These are phyloP conservation scores for Psittacula echo DNA, from an alignment of 2,797 vertebrate species.

Conservation along the genomic window DNA sequence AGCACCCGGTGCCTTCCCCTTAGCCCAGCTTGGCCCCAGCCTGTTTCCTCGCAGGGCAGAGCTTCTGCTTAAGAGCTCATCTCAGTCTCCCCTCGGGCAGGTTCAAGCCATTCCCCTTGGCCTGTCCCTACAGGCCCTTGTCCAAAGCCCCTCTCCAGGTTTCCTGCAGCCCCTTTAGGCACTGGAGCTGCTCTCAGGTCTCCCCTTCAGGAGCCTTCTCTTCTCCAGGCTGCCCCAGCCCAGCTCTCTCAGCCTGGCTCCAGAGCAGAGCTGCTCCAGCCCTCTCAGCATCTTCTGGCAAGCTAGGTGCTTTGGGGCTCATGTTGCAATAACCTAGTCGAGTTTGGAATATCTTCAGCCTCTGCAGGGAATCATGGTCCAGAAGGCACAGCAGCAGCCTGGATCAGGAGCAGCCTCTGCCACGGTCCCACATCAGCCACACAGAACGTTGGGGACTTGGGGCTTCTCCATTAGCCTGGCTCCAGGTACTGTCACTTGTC, in stretches of 20 bases:
- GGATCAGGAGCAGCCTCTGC: not conserved
- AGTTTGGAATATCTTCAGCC: not conserved
- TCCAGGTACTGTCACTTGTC: not conserved
- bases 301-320: not conserved
- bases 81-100: not conserved
- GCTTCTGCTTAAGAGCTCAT: not conserved
- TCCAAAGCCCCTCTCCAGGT: too few relatives aligned
- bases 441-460: rapidly evolving
- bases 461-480: not conserved
- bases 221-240: not conserved
- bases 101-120: not conserved
- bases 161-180: too few relatives aligned
- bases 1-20: rapidly evolving
- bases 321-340: not conserved
- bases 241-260: not conserved
- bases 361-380: rapidly evolving
- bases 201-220: too few relatives aligned
- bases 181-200: too few relatives aligned
- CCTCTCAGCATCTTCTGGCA: not conserved
- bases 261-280: not conserved
- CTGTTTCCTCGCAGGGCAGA: not conserved
- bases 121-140: too few relatives aligned
- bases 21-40: not conserved
- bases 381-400: not conserved
- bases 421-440: rapidly evolving